Conservation (phyloP, 2,888 invertebrate species). For the Eubasilissa splendida region DNA sequence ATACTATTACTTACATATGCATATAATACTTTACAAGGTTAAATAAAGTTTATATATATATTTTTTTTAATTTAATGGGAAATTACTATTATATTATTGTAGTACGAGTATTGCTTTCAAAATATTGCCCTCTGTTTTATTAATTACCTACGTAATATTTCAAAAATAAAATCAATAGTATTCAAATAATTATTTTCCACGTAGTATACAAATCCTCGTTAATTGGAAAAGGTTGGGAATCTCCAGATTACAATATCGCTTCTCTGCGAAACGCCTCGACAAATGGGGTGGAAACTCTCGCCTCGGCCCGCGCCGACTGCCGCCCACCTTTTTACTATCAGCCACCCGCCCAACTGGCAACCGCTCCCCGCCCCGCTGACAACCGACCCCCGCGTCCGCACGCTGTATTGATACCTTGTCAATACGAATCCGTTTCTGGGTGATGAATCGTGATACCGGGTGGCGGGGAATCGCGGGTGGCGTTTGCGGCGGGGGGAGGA, state of each 20-base stretch:
- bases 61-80: too few species aligned
- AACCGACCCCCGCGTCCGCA: conserved; percentile 30
- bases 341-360: conserved; percentile 1
- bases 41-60: too few species aligned
- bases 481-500: not conserved
- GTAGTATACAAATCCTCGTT: too few species aligned
- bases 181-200: too few species aligned
- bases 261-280: conserved; percentile 22
- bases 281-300: conserved; percentile 39
- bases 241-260: conserved; percentile 22
- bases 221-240: too few species aligned
- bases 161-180: too few species aligned
- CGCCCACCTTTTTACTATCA: conserved; percentile 22
- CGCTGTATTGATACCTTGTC: conserved; percentile 53
- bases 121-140: too few species aligned
- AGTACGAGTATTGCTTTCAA: too few species aligned
- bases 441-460: conserved; percentile 34
- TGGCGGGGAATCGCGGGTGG: not conserved
- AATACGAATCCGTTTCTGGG: conserved; percentile 41
- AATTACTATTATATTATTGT: too few species aligned
- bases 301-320: conserved; percentile 16
- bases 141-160: too few species aligned
- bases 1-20: too few species aligned
- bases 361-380: not conserved
- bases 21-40: too few species aligned